These are phyloP conservation scores for Progne subis DNA, from an alignment of 2,113 vertebrate species.

Conservation along the genomic window DNA sequence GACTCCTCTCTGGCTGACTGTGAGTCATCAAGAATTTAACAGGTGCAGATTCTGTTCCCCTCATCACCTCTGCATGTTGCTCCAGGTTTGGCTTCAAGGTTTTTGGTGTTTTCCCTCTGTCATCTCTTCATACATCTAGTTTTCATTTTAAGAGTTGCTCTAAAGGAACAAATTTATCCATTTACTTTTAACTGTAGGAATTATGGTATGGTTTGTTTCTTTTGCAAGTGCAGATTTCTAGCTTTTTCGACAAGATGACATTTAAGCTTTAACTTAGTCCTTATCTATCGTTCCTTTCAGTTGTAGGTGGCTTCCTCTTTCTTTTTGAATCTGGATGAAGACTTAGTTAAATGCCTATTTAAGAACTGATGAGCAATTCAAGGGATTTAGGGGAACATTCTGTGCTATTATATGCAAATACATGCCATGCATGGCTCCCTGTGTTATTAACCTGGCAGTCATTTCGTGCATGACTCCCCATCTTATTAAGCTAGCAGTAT, in stretches of 20 bases:
- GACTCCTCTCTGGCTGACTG: neutral
- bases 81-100: neutral
- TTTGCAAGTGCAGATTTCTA: neutral
- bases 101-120: neutral
- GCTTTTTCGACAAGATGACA: neutral
- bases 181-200: neutral
- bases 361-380: conserved; percentile 83
- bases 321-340: conserved; percentile 58
- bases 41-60: neutral
- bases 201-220: neutral
- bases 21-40: neutral
- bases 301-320: conserved; percentile 51
- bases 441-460: conserved; percentile 83
- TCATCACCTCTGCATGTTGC: neutral
- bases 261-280: conserved; percentile 42
- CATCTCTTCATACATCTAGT: neutral
- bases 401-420: conserved; percentile 81
- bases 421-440: conserved; percentile 72
- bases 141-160: neutral
- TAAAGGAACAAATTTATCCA: neutral
- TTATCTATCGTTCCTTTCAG: neutral
- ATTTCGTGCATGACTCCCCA: conserved; percentile 82
- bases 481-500: conserved; percentile 83
- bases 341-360: conserved; percentile 80
- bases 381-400: conserved; percentile 79